Percentiles rank a stretch among this genome's conserved stretches.
Evolutionary conservation across 1,140 invertebrate species (phyloP).

Genomic region (Tetragonula clypearis): DNA sequence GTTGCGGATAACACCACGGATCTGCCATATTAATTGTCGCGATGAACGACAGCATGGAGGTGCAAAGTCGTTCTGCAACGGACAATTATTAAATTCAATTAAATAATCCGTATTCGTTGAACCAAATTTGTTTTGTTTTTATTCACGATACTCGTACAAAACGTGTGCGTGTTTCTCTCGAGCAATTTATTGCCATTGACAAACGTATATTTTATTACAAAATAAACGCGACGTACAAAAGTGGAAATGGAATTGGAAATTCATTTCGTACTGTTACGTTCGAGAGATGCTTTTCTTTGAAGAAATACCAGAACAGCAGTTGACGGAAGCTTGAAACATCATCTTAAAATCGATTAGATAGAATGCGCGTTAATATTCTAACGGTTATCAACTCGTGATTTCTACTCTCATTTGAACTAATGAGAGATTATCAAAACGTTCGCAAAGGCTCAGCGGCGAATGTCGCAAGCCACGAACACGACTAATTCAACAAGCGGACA

Average conservation of each 20-base stretch:
- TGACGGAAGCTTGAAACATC: not conserved
- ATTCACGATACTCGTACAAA: not conserved
- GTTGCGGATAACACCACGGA: not conserved
- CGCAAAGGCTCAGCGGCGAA: not conserved
- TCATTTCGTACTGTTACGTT: too few relatives aligned
- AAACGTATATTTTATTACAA: not conserved
- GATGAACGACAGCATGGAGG: not conserved
- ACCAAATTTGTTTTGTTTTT: not conserved
- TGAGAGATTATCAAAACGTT: not conserved
- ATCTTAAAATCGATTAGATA: not conserved
- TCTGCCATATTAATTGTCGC: not conserved
- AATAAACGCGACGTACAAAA: not conserved
- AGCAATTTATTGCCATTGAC: not conserved
- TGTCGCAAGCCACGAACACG: not conserved
- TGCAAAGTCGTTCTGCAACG: not conserved
- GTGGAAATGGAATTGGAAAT: not conserved
- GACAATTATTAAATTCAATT: not conserved
- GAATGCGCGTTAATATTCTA: not conserved
- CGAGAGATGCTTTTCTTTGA: too few relatives aligned
- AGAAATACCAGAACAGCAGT: not conserved
- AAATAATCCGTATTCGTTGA: not conserved
- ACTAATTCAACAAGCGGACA: constrained; percentile 19
- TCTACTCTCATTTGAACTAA: not conserved
- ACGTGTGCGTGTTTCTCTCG: not conserved
- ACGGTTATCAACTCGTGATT: not conserved